A percentile compares a stretch with the other conserved stretches of the same genome.
Evolutionary conservation across 1,140 invertebrate species (phyloP).

Genomic region (Anoplolepis gracilipes): DNA sequence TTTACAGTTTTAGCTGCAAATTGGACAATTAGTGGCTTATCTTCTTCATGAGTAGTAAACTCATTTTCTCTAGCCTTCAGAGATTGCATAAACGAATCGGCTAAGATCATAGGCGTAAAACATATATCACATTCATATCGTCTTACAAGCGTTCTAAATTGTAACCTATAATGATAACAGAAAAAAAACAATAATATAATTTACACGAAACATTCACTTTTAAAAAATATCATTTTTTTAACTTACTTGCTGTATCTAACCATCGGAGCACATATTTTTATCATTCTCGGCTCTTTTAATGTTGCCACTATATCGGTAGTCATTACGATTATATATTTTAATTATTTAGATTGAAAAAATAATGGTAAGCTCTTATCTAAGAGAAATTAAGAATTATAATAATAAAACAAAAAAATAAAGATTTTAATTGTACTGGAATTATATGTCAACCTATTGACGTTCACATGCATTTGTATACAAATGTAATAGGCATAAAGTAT

Average conservation of each 20-base stretch:
- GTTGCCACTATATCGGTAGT: constrained; percentile 87
- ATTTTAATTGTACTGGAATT: not conserved
- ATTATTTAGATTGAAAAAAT: constrained; percentile 10
- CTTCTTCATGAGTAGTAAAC: constrained; percentile 92
- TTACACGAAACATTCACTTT: constrained; percentile 7
- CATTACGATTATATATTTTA: constrained; percentile 64
- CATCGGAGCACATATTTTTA: constrained; percentile 97
- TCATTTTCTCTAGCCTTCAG: constrained; percentile 95
- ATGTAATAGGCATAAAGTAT: too few species aligned
- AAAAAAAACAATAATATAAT: constrained; percentile 58
- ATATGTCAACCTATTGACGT: not conserved
- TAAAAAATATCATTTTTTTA: constrained; percentile 21
- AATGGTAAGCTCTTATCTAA: not conserved
- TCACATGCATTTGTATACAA: too few species aligned
- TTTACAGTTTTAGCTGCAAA: constrained; percentile 95
- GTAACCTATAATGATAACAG: constrained; percentile 87
- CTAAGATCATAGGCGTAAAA: constrained; percentile 98
- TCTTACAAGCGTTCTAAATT: constrained; percentile 93
- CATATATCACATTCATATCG: constrained; percentile 95
- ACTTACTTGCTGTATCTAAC: constrained; percentile 97
- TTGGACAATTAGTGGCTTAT: constrained; percentile 96
- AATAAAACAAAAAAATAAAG: not conserved
- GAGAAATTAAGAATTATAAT: not conserved
- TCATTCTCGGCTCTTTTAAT: constrained; percentile 87
- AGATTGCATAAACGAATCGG: constrained; percentile 96